These are phyloP conservation scores for Chymomyza procnemis DNA, from an alignment of 2,888 invertebrate species.

Conservation along the genomic window DNA sequence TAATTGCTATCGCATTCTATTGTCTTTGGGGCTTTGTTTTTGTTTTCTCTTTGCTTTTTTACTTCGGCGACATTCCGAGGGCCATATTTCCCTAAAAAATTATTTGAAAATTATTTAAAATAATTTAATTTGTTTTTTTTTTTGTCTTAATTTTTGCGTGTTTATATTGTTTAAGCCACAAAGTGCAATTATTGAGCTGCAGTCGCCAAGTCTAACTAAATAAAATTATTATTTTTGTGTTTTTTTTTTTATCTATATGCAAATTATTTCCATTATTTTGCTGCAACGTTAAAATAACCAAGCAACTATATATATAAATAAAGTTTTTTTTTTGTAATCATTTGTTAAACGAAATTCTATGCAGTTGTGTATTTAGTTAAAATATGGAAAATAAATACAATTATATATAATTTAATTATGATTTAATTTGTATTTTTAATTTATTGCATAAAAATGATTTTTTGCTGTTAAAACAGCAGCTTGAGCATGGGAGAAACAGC, in stretches of 20 bases:
- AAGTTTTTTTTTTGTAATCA: conserved; percentile 41
- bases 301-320: background rate
- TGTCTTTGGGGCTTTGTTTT: background rate
- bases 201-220: conserved; percentile 3
- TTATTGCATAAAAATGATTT: too few relatives aligned
- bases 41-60: background rate
- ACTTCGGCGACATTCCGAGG: conserved; percentile 35
- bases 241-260: background rate
- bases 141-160: conserved; percentile 10
- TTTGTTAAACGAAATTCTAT: conserved; percentile 58
- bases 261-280: background rate
- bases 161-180: conserved; percentile 42
- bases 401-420: background rate
- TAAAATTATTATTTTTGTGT: background rate
- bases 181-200: conserved; percentile 51
- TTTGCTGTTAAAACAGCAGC: too few relatives aligned
- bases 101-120: conserved; percentile 2
- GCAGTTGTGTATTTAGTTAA: conserved; percentile 51
- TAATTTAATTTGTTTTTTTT: background rate
- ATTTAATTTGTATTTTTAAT: too few relatives aligned
- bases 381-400: conserved; percentile 3
- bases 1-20: conserved; percentile 1
- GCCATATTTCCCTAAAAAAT: conserved; percentile 43
- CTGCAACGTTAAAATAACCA: background rate
- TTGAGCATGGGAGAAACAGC: too few relatives aligned